Percentiles rank a stretch among this genome's conserved stretches.
Conservation (phyloP, 2,888 invertebrate species). For the Ichneumon xanthorius region DNA sequence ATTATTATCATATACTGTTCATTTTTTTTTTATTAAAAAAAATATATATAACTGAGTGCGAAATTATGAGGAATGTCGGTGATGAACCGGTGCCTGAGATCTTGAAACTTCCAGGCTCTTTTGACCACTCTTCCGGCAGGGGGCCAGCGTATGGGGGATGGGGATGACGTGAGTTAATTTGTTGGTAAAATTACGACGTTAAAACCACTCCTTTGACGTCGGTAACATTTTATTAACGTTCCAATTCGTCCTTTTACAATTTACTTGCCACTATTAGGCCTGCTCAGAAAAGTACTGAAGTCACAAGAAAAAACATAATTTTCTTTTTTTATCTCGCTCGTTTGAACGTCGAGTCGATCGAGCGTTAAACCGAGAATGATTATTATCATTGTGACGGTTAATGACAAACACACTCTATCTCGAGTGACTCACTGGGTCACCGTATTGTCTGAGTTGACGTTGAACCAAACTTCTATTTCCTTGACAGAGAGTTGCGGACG, state of each 20-base stretch:
- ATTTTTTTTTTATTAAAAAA: slow-evolving; percentile 65
- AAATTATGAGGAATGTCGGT: slow-evolving; percentile 35
- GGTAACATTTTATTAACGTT: slow-evolving; percentile 15
- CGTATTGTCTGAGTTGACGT: slow-evolving; percentile 69
- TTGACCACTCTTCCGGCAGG: not conserved
- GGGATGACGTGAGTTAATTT: not conserved
- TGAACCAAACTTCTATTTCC: slow-evolving; percentile 71
- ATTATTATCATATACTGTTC: slow-evolving; percentile 77
- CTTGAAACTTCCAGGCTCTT: slow-evolving; percentile 2
- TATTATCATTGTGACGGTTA: slow-evolving; percentile 45
- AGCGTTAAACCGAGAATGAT: slow-evolving; percentile 20
- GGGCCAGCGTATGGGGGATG: too few relatives aligned
- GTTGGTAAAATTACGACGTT: not conserved
- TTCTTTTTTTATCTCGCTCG: too few relatives aligned
- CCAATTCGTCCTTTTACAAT: not conserved
- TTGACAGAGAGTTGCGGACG: slow-evolving; percentile 67
- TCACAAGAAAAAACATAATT: too few relatives aligned
- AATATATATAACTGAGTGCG: not conserved
- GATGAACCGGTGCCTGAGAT: slow-evolving; percentile 18
- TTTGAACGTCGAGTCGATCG: slow-evolving; percentile 3
- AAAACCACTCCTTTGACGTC: not conserved
- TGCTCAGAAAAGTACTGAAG: too few relatives aligned
- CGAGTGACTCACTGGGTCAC: slow-evolving; percentile 71
- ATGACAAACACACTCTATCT: slow-evolving; percentile 47
- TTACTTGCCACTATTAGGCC: not conserved